Base-by-base conservation (phyloP, 2,888 invertebrate genomes). In the Nebria brevicollis region DNA sequence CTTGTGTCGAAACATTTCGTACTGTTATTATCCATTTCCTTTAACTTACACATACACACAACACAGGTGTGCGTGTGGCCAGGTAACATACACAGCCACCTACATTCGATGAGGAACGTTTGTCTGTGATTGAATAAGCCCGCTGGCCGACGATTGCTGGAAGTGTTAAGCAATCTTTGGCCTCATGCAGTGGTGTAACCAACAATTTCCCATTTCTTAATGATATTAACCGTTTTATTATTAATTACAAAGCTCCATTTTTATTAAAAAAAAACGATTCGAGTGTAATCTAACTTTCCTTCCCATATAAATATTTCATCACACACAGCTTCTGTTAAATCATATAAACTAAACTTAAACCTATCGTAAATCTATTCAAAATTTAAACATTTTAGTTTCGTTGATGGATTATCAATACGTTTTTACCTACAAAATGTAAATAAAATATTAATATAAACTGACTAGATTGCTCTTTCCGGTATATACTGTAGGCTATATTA, bases 21-120 rank as follows among this genome's bases (percentile, higher is more conserved):
- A 68, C 68, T 68, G 68, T 68, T 68, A 68, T 68, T 68, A 68
- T 26, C 15, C 68, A 68, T 68, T 68, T 68, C 68, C 68, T 66
- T 15, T 26, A 68, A 68, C 25, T 11, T 26, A 68, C 68, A 68
- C 68, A 66, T 66, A 66, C 7, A 66, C n/a, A 66, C 66, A 15
- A 66, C 15, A 66, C 66, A n/a, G 15, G 41, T 8, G 13, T 41
- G 43, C 43, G 15, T 34, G 34, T 34, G 34, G 34, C 34, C 34
- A 34, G 34, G 34, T 34, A 34, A 34, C 34, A 34, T 34, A 54
- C 54, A 54, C 54, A 54, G 13, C 54, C 54, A 54, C 54, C 54
- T 54, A 54, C 54, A 54, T 54, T 54, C 54, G 54, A 54, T 54
- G 54, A 11, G 54, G 13, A 54, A 54, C 54, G 54, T 54, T 54